A percentile compares a stretch with the other conserved stretches of the same genome.
Conservation (phyloP, 2,888 invertebrate species). For the Periphyllus acericola region DNA sequence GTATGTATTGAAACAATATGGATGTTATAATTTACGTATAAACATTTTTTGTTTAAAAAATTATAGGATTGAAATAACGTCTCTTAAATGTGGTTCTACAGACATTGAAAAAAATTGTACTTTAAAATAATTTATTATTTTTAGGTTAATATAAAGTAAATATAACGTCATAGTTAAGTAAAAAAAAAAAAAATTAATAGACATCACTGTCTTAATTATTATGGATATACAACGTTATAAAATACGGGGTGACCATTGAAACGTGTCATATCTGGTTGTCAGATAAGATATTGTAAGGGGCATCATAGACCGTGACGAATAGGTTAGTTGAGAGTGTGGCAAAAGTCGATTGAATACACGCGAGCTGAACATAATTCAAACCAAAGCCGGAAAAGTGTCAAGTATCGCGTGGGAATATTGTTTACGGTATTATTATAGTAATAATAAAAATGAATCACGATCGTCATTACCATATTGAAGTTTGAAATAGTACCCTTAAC, state of each 20-base stretch:
- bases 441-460: constrained; percentile 33
- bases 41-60: no score
- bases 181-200: neutral
- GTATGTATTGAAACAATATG: no score
- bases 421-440: constrained; percentile 32
- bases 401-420: constrained; percentile 60
- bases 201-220: constrained; percentile 25
- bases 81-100: no score
- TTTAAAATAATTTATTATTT: no score
- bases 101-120: no score
- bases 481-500: neutral
- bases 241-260: constrained; percentile 19
- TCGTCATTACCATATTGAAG: constrained; percentile 43
- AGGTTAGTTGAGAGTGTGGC: constrained; percentile 41
- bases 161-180: neutral
- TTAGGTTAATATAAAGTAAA: no score
- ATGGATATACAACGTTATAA: neutral
- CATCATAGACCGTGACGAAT: constrained; percentile 59
- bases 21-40: no score
- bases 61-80: no score
- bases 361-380: constrained; percentile 53
- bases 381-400: constrained; percentile 52
- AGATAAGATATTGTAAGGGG: constrained; percentile 44
- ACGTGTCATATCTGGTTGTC: constrained; percentile 21
- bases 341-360: constrained; percentile 53